Evolutionary conservation across 37 sponge, comb jelly and placozoan genomes (phyloP), one percentile per base, ranked within the genome.

Genomic region (Aplysina aerophoba): DNA sequence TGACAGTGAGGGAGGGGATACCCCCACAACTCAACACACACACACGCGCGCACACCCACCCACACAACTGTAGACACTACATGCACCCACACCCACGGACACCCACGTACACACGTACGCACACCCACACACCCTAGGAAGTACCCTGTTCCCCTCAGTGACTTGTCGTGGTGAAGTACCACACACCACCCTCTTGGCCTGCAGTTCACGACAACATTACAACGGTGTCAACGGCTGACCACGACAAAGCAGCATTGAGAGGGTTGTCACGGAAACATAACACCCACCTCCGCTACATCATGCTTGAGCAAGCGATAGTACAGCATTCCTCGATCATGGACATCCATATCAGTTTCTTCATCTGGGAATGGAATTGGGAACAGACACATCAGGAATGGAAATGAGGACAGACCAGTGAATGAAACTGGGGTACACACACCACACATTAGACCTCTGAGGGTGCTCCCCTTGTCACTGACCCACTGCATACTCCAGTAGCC

Each of bases 311-410:
- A 85, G 0, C 97, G 88, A 68, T 97, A 97, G 90, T 97, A 97
- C 65, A 97, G 87, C 84, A 97, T 78, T 8, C 86, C 97, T 73
- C 95, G 63, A 78, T 97, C 95, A 62, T 91, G 92, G 17, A 97
- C 95, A 35, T 95, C 93, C 92, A 97, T 95, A 59, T 97, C 95
- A 31, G 87, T 87, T 40, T 97, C 97, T 36, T 91, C 97, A 64
- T 97, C 97, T 93, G 65, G 25, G 25, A 21, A 24, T 16, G n/a
- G n/a, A n/a, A n/a, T n/a, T n/a, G n/a, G n/a, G n/a, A n/a, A n/a
- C n/a, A n/a, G n/a, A n/a, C n/a, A n/a, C n/a, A n/a, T n/a, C n/a
- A n/a, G n/a, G n/a, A n/a, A n/a, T n/a, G n/a, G n/a, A n/a, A n/a
- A n/a, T n/a, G n/a, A n/a, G n/a, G n/a, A n/a, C n/a, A n/a, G n/a